Conservation (phyloP, 2,797 vertebrate species). For the Bufotes viridis region DNA sequence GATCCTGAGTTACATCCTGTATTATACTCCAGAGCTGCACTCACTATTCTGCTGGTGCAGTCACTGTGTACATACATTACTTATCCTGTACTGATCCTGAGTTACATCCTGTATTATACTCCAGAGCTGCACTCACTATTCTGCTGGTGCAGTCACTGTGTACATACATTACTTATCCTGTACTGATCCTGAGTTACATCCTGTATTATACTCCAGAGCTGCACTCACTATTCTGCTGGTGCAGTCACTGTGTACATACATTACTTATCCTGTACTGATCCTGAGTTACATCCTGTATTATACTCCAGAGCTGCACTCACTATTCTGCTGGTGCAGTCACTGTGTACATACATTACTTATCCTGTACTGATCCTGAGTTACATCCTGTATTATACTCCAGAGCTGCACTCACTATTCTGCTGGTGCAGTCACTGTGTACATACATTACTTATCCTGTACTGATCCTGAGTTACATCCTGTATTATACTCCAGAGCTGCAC, state of each 20-base stretch:
- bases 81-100: background rate
- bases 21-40: background rate
- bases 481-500: background rate
- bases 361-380: background rate
- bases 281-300: background rate
- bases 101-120: background rate
- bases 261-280: background rate
- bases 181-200: background rate
- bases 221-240: background rate
- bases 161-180: background rate
- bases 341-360: background rate
- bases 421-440: background rate
- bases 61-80: background rate
- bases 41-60: background rate
- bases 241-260: background rate
- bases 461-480: background rate
- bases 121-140: background rate
- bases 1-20: background rate
- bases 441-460: background rate
- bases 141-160: background rate
- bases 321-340: background rate
- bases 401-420: constrained; percentile 1
- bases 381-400: background rate
- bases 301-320: background rate
- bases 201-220: background rate